phyloP scores from a whole-genome alignment of 2,797 vertebrate genomes.

The Micromesistius poutassou region DNA sequence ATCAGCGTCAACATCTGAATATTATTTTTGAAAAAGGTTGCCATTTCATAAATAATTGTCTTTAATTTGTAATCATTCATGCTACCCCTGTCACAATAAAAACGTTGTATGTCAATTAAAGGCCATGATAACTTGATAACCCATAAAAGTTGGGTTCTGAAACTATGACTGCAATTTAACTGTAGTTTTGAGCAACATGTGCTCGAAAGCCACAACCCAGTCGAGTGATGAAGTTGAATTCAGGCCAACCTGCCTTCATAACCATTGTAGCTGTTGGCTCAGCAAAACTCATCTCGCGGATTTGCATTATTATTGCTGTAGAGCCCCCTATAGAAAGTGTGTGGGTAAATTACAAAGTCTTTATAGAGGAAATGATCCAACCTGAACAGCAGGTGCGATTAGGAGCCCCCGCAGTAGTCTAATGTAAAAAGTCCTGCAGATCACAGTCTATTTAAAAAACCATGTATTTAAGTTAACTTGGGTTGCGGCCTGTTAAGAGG shows the following conservation, averaged over 20 bases:
- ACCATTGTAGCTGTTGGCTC: not conserved
- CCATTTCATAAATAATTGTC: not conserved
- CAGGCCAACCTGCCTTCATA: not conserved
- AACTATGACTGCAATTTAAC: not conserved
- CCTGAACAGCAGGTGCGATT: not conserved
- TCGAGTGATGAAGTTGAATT: not conserved
- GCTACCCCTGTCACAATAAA: not conserved
- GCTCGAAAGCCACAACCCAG: too few relatives aligned
- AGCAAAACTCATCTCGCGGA: not conserved
- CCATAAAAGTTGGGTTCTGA: not conserved
- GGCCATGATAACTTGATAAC: not conserved
- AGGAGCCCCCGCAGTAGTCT: too few relatives aligned
- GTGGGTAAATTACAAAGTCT: too few relatives aligned
- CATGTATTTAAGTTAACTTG: not conserved
- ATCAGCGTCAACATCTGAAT: not conserved
- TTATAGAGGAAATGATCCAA: not conserved
- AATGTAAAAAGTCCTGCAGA: too few relatives aligned
- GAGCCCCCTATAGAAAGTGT: too few relatives aligned
- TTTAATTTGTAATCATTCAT: not conserved
- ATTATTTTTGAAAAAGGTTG: not conserved
- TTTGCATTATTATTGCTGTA: not conserved
- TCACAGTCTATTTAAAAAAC: too few relatives aligned
- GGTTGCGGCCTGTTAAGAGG: too few relatives aligned
- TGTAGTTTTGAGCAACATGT: too few relatives aligned
- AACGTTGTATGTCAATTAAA: not conserved